These are phyloP conservation scores for Hylyphantes graminicola DNA, from an alignment of 1,140 invertebrate genomes.

Conservation along the genomic window DNA sequence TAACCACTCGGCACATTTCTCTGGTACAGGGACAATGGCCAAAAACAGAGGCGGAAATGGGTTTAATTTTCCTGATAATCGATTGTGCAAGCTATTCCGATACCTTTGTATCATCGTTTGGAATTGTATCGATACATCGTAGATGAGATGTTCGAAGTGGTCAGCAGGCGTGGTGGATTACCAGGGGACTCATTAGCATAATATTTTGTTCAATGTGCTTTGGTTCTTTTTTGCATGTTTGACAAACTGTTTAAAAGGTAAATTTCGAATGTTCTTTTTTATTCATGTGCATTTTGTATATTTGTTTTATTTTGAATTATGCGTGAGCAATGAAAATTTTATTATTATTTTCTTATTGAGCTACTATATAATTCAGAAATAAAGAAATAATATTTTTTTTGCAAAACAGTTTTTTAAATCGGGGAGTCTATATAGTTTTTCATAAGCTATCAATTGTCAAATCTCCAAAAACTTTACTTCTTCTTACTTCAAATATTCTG, in stretches of 20 bases:
- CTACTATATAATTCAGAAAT: too few relatives aligned
- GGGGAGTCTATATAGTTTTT: neutral
- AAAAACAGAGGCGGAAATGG: constrained; percentile 22
- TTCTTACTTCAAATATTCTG: neutral
- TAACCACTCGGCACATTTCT: constrained; percentile 8
- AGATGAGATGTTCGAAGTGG: neutral
- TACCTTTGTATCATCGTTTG: constrained; percentile 10
- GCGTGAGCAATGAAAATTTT: too few relatives aligned
- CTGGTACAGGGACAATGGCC: neutral
- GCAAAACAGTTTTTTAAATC: neutral
- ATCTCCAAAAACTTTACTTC: neutral
- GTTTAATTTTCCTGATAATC: constrained; percentile 23
- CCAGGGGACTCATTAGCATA: too few relatives aligned
- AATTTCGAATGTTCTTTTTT: neutral
- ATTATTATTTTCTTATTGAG: too few relatives aligned
- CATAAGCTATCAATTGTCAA: neutral
- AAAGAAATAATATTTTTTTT: too few relatives aligned
- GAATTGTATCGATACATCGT: neutral
- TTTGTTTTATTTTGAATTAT: too few relatives aligned
- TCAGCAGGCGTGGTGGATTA: neutral
- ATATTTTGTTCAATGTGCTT: neutral
- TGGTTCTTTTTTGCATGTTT: constrained; percentile 17
- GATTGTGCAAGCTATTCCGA: constrained; percentile 3
- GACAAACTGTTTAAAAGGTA: constrained; percentile 21
- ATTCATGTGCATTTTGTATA: too few relatives aligned